These are phyloP conservation scores for Drosophila mimetica DNA, from an alignment of 2,888 invertebrate species.

Conservation along the genomic window DNA sequence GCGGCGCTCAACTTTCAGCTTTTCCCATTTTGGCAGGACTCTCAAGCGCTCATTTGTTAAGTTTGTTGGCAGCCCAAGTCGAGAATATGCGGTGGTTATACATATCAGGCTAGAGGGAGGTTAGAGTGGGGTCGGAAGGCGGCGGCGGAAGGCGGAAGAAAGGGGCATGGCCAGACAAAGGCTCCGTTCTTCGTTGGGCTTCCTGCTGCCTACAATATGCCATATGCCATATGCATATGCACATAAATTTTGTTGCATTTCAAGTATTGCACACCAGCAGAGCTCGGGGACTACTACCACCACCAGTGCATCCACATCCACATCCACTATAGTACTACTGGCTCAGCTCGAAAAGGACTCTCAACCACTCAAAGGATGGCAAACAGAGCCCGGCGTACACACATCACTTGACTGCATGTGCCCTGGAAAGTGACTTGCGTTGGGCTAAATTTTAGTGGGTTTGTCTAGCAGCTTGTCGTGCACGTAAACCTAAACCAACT, in stretches of 20 bases:
- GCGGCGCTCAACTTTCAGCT: constrained; percentile 42
- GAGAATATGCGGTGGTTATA: constrained; percentile 4
- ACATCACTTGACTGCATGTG: constrained; percentile 26
- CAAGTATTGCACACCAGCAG: constrained; percentile 27
- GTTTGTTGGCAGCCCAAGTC: constrained; percentile 46
- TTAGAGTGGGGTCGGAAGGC: neutral
- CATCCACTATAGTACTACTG: constrained; percentile 4
- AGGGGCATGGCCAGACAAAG: constrained; percentile 23
- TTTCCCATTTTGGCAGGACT: constrained; percentile 35
- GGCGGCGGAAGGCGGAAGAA: constrained; percentile 1
- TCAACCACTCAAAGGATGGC: constrained; percentile 25
- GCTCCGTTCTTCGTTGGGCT: constrained; percentile 6
- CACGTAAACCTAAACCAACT: constrained; percentile 39
- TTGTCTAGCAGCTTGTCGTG: constrained; percentile 27
- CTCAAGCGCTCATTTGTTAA: constrained; percentile 67
- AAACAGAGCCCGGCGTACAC: constrained; percentile 18
- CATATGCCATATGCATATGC: constrained; percentile 74
- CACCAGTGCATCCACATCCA: neutral
- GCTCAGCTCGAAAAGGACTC: constrained; percentile 19
- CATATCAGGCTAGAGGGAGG: neutral
- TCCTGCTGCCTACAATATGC: constrained; percentile 41
- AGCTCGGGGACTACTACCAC: constrained; percentile 6
- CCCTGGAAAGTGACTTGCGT: constrained; percentile 29
- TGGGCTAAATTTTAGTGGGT: constrained; percentile 8
- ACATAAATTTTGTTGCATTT: constrained; percentile 63